Conservation (phyloP, 2,888 invertebrate genomes). For the Lepidochrysops patricia region DNA sequence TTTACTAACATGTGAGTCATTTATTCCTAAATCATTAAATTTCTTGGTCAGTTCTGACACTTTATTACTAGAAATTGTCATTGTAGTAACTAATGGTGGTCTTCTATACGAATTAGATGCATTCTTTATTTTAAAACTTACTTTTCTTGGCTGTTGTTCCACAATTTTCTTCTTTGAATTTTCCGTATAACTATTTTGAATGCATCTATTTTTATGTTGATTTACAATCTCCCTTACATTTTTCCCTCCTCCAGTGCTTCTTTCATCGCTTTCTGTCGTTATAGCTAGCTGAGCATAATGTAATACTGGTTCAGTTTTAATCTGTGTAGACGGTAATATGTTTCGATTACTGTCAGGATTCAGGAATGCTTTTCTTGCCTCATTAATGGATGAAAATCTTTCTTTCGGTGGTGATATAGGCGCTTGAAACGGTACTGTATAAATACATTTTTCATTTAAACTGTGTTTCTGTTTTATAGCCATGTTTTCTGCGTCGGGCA, state of each 20-base stretch:
- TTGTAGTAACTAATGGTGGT: constrained; percentile 52
- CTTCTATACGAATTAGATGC: constrained; percentile 59
- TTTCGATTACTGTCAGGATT: constrained; percentile 46
- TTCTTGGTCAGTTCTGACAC: constrained; percentile 81
- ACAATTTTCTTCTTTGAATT: constrained; percentile 3
- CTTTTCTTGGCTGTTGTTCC: constrained; percentile 60
- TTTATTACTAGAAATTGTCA: constrained; percentile 70
- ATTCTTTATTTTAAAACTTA: constrained; percentile 77
- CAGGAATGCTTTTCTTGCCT: constrained; percentile 57
- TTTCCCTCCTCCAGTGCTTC: constrained; percentile 65
- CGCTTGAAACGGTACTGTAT: constrained; percentile 52
- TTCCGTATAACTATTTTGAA: not conserved
- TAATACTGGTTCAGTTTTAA: constrained; percentile 37
- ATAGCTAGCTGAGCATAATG: constrained; percentile 65
- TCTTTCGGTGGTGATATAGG: constrained; percentile 39
- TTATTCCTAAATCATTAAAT: constrained; percentile 78
- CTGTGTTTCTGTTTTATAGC: constrained; percentile 60
- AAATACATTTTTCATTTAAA: constrained; percentile 48
- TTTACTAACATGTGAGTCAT: constrained; percentile 48
- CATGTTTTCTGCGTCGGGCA: constrained; percentile 54
- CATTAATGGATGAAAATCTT: constrained; percentile 49
- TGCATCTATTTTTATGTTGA: constrained; percentile 29
- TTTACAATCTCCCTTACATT: constrained; percentile 27
- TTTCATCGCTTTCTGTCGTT: constrained; percentile 56
- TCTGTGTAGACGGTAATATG: constrained; percentile 23